These are phyloP conservation scores for Drosophila navojoa DNA, from an alignment of 1,140 invertebrate genomes.

Conservation along the genomic window DNA sequence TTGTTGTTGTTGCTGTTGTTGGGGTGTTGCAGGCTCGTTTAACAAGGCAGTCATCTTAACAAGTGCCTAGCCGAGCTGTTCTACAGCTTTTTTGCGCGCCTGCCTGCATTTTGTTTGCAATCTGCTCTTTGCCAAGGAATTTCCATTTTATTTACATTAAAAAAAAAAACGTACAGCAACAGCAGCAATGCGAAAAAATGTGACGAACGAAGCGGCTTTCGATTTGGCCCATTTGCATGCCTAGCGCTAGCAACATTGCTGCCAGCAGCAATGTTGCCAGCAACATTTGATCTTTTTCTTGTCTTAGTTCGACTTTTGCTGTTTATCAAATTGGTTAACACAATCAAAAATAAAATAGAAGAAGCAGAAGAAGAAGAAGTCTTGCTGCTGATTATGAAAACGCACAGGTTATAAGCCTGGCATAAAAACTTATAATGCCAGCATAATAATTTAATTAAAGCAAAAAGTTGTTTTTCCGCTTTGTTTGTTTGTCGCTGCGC, in stretches of 20 bases:
- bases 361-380: background rate
- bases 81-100: conserved; percentile 68
- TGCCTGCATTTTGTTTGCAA: conserved; percentile 26
- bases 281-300: background rate
- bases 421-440: conserved; percentile 39
- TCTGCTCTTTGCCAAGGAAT: conserved; percentile 55
- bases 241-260: conserved; percentile 52
- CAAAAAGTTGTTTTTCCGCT: conserved; percentile 61
- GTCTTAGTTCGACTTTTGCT: background rate
- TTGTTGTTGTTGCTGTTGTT: conserved; percentile 45
- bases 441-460: conserved; percentile 59
- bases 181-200: conserved; percentile 23
- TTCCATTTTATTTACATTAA: conserved; percentile 79
- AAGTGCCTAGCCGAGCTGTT: conserved; percentile 72
- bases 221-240: conserved; percentile 71
- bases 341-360: background rate
- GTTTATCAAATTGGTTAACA: conserved; percentile 13
- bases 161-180: conserved; percentile 7
- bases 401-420: conserved; percentile 35
- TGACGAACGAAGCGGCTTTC: conserved; percentile 57
- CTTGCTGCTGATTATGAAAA: conserved; percentile 36
- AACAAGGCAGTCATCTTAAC: conserved; percentile 81
- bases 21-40: conserved; percentile 80
- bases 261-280: conserved; percentile 34
- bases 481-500: conserved; percentile 37